Evolutionary conservation across 2,113 vertebrate genomes (phyloP), one percentile per base, ranked within the genome.

Genomic region (Promerops cafer): DNA sequence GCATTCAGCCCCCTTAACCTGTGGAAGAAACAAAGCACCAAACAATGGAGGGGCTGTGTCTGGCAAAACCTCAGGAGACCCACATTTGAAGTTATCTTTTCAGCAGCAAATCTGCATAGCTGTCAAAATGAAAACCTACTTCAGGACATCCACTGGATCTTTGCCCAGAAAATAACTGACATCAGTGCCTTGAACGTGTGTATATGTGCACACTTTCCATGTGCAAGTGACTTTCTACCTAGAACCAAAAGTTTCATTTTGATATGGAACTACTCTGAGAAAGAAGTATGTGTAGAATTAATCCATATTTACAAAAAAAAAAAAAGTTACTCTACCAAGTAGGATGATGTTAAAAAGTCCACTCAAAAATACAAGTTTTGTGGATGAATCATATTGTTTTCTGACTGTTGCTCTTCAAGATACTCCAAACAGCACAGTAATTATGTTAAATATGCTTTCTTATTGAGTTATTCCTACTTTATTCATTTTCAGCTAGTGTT

Each of bases 91-190:
- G 28, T 66, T 84, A 52, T 85, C 56, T 86, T 81, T 78, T 54
- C 88, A 90, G 45, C 70, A 76, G 45, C 63, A 72, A 47, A 91
- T 84, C 61, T 87, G 93, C 72, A 52, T 47, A 80, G 56, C 28
- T 94, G 90, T 95, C 89, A 96, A 96, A 96, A 91, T 24, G 39
- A 56, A 59, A 82, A 87, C 18, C 31, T 56, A 39, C 54, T 87
- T 87, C 82, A 94, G 52, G 82, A 80, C 59, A 89, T 39, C 79
- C 66, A 35, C 49, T 93, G 77, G 47, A 78, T 76, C 72, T 87
- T 50, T 92, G 69, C 72, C 85, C 65, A 37, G 92, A 82, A 94
- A 79, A 33, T 28, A 87, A 77, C 8, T 95, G 49, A 74, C 77
- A 83, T 27, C 30, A 35, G 42, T 42, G 52, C 26, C 61, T 94